Evolutionary conservation across 2,797 vertebrate species (phyloP).

Genomic region (Podargus strigoides): DNA sequence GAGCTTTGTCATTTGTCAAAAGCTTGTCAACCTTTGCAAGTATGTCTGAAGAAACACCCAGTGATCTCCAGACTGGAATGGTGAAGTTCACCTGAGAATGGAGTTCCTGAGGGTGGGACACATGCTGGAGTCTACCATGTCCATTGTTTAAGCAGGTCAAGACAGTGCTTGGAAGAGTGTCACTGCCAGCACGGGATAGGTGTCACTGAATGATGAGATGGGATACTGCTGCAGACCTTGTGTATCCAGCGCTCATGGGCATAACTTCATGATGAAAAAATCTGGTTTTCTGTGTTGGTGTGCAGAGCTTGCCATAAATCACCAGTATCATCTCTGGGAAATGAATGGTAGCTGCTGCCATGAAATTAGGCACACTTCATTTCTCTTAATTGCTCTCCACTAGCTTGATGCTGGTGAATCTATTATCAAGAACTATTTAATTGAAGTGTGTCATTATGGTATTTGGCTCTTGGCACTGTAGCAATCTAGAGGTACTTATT

Average conservation of each 20-base stretch:
- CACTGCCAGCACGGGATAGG: background rate
- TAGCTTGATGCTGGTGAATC: background rate
- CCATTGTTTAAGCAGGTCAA: background rate
- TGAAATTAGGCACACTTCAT: background rate
- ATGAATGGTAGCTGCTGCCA: background rate
- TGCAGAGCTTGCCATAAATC: background rate
- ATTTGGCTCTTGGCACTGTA: background rate
- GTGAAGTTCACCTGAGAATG: background rate
- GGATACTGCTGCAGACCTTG: background rate
- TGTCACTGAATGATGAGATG: background rate
- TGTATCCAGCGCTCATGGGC: accelerated
- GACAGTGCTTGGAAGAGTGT: background rate
- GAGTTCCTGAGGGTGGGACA: background rate
- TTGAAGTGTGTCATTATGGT: background rate
- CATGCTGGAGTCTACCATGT: accelerated
- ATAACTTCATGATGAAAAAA: background rate
- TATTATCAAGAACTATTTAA: background rate
- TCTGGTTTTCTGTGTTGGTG: accelerated
- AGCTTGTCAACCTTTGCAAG: background rate
- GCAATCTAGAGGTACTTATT: background rate
- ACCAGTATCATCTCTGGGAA: background rate
- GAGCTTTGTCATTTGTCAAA: background rate
- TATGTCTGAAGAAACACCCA: background rate
- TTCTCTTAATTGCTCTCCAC: background rate
- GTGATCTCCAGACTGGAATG: background rate